phyloP scores from a whole-genome alignment of 2,888 invertebrate genomes.

The Tillus elongatus region DNA sequence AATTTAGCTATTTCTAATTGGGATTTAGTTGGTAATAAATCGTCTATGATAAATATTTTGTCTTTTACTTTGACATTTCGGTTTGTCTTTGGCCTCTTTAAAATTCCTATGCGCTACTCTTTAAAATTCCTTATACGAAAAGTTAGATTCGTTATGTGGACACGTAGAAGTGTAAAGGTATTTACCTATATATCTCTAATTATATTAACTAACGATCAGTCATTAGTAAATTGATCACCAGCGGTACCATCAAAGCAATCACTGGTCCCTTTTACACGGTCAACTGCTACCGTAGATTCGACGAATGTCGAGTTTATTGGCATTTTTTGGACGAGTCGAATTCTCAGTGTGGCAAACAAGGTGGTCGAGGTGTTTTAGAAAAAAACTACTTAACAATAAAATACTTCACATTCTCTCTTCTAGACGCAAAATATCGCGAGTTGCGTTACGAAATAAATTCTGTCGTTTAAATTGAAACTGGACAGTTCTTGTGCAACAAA shows the following conservation, averaged over 20 bases:
- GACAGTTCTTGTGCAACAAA: too few relatives aligned
- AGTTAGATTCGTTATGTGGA: too few relatives aligned
- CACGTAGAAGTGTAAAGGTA: slow-evolving; percentile 32
- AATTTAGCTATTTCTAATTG: too few relatives aligned
- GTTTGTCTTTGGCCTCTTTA: too few relatives aligned
- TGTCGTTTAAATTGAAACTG: too few relatives aligned
- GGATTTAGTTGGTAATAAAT: too few relatives aligned
- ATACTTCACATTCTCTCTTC: slow-evolving; percentile 22
- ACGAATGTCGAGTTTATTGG: slow-evolving; percentile 29
- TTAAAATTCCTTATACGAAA: too few relatives aligned
- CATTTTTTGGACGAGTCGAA: slow-evolving; percentile 31
- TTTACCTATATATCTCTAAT: slow-evolving; percentile 29
- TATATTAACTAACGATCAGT: slow-evolving; percentile 25
- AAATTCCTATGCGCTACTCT: too few relatives aligned
- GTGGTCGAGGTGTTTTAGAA: slow-evolving; percentile 32
- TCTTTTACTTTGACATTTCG: too few relatives aligned
- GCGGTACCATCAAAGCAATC: slow-evolving; percentile 32
- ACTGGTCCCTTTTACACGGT: slow-evolving; percentile 23
- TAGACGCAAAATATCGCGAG: too few relatives aligned
- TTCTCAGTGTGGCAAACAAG: slow-evolving; percentile 27
- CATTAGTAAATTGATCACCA: slow-evolving; percentile 29
- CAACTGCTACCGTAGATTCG: slow-evolving; percentile 31
- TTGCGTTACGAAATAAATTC: too few relatives aligned
- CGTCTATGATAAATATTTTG: too few relatives aligned
- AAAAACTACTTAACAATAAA: slow-evolving; percentile 23